Evolutionary conservation across 2,797 vertebrate species (phyloP).

Genomic region (Carapus acus): DNA sequence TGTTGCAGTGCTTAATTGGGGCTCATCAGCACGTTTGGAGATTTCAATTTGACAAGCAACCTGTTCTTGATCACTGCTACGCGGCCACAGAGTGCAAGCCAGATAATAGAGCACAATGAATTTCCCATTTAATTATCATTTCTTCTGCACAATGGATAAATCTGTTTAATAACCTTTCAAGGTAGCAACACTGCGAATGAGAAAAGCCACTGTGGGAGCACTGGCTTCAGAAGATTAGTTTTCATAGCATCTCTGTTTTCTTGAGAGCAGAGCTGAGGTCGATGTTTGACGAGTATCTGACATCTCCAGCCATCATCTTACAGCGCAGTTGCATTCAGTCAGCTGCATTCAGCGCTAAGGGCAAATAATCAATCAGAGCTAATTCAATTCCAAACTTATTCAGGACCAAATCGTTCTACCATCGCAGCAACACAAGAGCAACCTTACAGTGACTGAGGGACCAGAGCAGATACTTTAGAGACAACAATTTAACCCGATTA

Average conservation of each 20-base stretch:
- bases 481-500: too few species aligned
- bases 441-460: constrained; percentile 27
- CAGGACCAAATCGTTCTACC: constrained; percentile 35
- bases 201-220: constrained; percentile 5
- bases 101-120: constrained; percentile 11
- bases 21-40: constrained; percentile 24
- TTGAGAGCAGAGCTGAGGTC: constrained; percentile 16
- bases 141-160: constrained; percentile 4
- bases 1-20: constrained; percentile 22
- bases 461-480: not conserved
- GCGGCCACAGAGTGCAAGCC: constrained; percentile 11
- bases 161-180: not conserved
- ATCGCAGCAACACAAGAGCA: constrained; percentile 17
- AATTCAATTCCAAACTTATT: constrained; percentile 55
- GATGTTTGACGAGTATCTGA: constrained; percentile 41
- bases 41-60: constrained; percentile 36
- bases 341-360: constrained; percentile 45
- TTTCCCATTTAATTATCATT: constrained; percentile 3
- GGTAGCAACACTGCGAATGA: constrained; percentile 5
- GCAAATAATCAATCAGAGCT: constrained; percentile 49
- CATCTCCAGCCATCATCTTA: constrained; percentile 41
- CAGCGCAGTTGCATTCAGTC: constrained; percentile 7
- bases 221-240: constrained; percentile 21
- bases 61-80: constrained; percentile 30
- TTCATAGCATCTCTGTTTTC: too few species aligned